Evolutionary conservation across 2,888 invertebrate species (phyloP), one percentile per base, ranked within the genome.

Genomic region (Tillus elongatus): DNA sequence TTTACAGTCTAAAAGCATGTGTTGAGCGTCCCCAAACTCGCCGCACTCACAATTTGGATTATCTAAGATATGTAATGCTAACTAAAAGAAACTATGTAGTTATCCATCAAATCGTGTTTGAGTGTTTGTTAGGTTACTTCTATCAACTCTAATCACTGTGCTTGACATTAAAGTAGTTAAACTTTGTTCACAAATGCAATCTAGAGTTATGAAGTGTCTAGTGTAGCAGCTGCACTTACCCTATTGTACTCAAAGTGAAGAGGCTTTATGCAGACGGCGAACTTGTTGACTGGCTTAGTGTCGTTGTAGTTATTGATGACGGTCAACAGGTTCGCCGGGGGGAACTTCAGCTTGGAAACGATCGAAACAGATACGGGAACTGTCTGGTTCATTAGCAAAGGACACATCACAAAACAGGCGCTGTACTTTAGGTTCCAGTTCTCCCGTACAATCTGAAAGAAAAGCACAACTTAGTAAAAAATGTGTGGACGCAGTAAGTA

Each of bases 391-490:
- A 70, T 67, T 16, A 77, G 74, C 40, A 89, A 66, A 4, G 86
- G 79, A 52, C 91, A 92, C 43, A 90, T 69, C 14, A 92, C 77
- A 61, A 90, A 92, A 53, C 86, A 84, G 4, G 92, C 92, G 59
- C 88, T 89, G 67, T 88, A 92, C 59, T 88, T 87, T 14, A 92
- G 69, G 61, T 88, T 91, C 92, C 92, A 92, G 61, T 92, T 91
- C 61, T 92, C 92, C 13, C 90, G 73, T 40, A 92, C 91, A 2
- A 87, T 79, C 82, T 78, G 53, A 27, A 54, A 52, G 30, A 42
- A 36, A 45, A 35, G n/a, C 24, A 19, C 6, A 8, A 19, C 24
- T 24, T n/a, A 42, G 39, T 8, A 49, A n/a, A n/a, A n/a, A n/a
- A n/a, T n/a, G n/a, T n/a, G n/a, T n/a, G n/a, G n/a, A n/a, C n/a